phyloP scores from a whole-genome alignment of 2,888 invertebrate genomes.

The Epirrhoe alternata region DNA sequence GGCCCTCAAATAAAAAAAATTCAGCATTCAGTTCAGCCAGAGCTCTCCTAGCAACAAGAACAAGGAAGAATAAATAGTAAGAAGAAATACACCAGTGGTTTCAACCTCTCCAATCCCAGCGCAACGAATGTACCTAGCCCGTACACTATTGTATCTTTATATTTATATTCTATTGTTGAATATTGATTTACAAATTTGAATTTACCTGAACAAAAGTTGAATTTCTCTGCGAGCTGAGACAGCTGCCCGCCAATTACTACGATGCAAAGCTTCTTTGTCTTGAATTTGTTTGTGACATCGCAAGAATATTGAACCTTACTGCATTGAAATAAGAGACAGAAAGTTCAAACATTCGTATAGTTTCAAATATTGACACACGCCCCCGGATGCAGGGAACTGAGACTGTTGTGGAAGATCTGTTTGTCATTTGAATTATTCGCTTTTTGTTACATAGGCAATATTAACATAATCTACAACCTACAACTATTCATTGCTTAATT shows the following conservation, averaged over 20 bases:
- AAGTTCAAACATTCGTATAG: slow-evolving; percentile 40
- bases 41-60: too few species aligned
- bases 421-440: slow-evolving; percentile 32
- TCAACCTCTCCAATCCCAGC: too few species aligned
- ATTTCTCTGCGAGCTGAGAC: slow-evolving; percentile 42
- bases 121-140: too few species aligned
- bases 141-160: too few species aligned
- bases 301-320: slow-evolving; percentile 21
- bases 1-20: too few species aligned
- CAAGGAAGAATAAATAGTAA: too few species aligned
- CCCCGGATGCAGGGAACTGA: slow-evolving; percentile 47
- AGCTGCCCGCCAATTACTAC: slow-evolving; percentile 60
- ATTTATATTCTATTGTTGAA: neutral
- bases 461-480: too few species aligned
- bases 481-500: too few species aligned
- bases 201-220: slow-evolving; percentile 27
- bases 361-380: slow-evolving; percentile 65
- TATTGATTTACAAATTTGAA: slow-evolving; percentile 13
- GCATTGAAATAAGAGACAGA: slow-evolving; percentile 28
- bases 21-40: too few species aligned
- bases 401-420: slow-evolving; percentile 37
- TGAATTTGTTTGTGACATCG: slow-evolving; percentile 36
- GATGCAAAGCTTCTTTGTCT: slow-evolving; percentile 58
- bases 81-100: too few species aligned
- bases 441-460: slow-evolving; percentile 12